phyloP scores from a whole-genome alignment of 1,140 invertebrate species.

The Phymastichus coffea region DNA sequence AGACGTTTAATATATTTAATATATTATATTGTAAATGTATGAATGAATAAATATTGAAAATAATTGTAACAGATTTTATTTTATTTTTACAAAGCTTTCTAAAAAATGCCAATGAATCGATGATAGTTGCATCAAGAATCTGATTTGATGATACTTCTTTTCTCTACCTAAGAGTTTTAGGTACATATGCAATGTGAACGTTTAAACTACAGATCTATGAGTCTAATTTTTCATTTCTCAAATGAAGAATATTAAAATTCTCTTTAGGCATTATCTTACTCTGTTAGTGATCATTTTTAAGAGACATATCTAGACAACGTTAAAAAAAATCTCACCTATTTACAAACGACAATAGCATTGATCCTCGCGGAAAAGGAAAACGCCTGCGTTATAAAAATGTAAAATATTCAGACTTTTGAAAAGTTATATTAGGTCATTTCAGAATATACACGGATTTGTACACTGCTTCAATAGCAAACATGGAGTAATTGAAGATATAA shows the following conservation, averaged over 20 bases:
- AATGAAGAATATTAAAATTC: no score
- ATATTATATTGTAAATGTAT: conserved; percentile 13
- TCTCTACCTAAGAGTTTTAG: not conserved
- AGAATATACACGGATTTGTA: not conserved
- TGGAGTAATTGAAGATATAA: not conserved
- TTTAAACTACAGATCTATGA: not conserved
- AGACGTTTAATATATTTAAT: conserved; percentile 10
- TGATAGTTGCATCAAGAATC: no score
- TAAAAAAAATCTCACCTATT: no score
- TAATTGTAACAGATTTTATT: no score
- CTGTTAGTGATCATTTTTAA: no score
- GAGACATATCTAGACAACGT: no score
- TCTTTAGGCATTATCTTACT: no score
- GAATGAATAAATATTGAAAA: conserved; percentile 16
- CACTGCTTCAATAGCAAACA: not conserved
- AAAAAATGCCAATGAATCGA: no score
- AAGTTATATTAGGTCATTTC: not conserved
- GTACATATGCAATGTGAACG: not conserved
- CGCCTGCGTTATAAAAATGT: conserved; percentile 6
- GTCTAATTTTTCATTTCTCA: no score
- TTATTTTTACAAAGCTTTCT: no score
- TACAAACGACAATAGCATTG: not conserved
- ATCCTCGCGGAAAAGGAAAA: not conserved
- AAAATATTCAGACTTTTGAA: not conserved
- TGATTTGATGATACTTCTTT: no score